Conservation (phyloP, 2,888 invertebrate species). For the Scrobipalpa costella region DNA sequence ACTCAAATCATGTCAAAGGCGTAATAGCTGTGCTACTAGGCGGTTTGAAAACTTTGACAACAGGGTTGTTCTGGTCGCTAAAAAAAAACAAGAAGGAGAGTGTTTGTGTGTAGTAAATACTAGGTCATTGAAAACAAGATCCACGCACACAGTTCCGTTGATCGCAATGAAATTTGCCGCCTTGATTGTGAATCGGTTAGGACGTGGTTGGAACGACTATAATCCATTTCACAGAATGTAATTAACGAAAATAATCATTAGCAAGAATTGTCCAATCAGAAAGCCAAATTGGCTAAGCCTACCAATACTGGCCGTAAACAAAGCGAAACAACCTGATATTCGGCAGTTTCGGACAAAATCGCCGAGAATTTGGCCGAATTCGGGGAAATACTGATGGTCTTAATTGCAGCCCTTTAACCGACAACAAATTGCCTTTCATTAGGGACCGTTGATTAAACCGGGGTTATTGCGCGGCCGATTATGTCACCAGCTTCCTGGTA, state of each 20-base stretch:
- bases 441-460: conserved; percentile 55
- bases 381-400: conserved; percentile 53
- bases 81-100: no score
- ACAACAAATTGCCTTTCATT: conserved; percentile 63
- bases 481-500: conserved; percentile 23
- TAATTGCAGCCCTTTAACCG: conserved; percentile 62
- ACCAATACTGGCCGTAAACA: conserved; percentile 1
- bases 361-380: conserved; percentile 28
- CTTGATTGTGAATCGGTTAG: no score
- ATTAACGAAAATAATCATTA: conserved; percentile 6
- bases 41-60: no score
- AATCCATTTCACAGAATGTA: background rate
- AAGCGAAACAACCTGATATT: background rate
- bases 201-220: background rate
- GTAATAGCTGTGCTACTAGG: no score
- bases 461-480: conserved; percentile 38
- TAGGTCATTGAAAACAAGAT: no score
- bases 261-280: background rate
- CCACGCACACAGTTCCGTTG: no score
- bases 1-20: no score
- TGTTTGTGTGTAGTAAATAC: no score
- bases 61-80: no score
- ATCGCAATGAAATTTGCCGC: no score
- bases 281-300: background rate
- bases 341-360: conserved; percentile 32